Percentiles rank a stretch among this genome's conserved stretches.
These are phyloP conservation scores for Vannuccia rotundouncinata DNA, from an alignment of 2,888 invertebrate species.

Conservation along the genomic window DNA sequence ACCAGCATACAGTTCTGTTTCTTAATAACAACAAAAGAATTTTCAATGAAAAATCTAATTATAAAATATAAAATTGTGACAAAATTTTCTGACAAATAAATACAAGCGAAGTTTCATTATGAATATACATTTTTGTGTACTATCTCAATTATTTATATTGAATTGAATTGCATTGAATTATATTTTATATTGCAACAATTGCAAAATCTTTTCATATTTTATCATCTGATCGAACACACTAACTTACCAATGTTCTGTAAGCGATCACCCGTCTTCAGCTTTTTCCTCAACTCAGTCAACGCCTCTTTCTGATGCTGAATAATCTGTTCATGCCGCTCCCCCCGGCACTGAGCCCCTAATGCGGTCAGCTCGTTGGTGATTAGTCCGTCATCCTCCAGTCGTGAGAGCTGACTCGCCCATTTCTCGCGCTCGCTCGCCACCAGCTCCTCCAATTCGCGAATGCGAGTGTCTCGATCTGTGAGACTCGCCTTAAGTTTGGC, in stretches of 20 bases:
- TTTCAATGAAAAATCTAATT: too few species aligned
- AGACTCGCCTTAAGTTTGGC: not conserved
- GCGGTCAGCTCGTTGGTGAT: slow-evolving; percentile 47
- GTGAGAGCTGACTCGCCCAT: not conserved
- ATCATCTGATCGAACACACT: too few species aligned
- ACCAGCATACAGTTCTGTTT: too few species aligned
- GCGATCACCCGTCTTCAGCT: slow-evolving; percentile 45
- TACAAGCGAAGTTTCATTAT: too few species aligned
- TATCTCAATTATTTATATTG: too few species aligned
- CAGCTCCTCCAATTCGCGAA: slow-evolving; percentile 45
- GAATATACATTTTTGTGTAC: too few species aligned
- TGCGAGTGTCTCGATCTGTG: slow-evolving; percentile 44
- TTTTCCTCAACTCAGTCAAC: slow-evolving; percentile 50
- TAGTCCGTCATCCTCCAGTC: slow-evolving; percentile 29
- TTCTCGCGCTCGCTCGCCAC: slow-evolving; percentile 43
- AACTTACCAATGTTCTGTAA: not conserved
- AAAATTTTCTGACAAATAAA: too few species aligned
- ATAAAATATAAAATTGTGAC: too few species aligned
- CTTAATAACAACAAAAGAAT: too few species aligned
- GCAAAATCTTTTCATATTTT: too few species aligned
- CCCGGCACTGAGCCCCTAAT: slow-evolving; percentile 55
- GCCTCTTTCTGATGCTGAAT: slow-evolving; percentile 54
- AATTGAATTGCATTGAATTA: too few species aligned
- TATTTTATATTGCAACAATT: too few species aligned
- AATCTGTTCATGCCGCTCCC: slow-evolving; percentile 54